Base-by-base conservation (phyloP, 2,888 invertebrate species). In the Chouioia cunea region DNA sequence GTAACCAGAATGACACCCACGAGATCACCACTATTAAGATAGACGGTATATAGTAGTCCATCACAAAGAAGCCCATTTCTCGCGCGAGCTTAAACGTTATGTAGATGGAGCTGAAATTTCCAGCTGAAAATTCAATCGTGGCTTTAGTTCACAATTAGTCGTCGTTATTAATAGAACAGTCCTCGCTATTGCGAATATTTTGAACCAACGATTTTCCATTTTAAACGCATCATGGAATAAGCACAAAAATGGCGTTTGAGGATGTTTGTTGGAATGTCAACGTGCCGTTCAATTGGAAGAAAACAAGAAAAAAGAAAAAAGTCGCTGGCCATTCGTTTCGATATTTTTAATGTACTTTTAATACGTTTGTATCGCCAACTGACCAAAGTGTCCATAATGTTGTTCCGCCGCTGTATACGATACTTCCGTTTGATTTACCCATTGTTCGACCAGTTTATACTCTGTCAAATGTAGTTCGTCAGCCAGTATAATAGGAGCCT, bases 1-100 rank as follows among this genome's bases (percentile, higher is more conserved):
- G 95, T 69, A 95, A 85, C 95, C 95, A 95, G 83, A 95, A 95
- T 0, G 95, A 93, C 14, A 95, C 94, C 95, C 95, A 95, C 0
- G 95, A 95, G 79, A 93, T 93, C 6, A 92, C 92, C 2, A 95
- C 95, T 78, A 95, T 91, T 82, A 95, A 89, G 88, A 95, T 93
- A 8, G 95, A 95, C 2, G 95, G 95, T 74, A 95, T 89, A 78
- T 94, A 95, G 82, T 94, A 95, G 80, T 95, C 95, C 92, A 95
- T 93, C 74, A 95, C 88, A 83, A 95, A 95, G 83, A 93, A 95
- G 27, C 95, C 95, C 76, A 94, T 93, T 87, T 94, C 94, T 56
- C 94, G 89, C 0, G 91, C 91, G 56, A 95, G 85, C 79, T 92
- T 91, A 78, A 95, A 93, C 2, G 92, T 91, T 80, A 95, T 93